Base-by-base conservation (phyloP, 2,888 invertebrate species). In the Philonicus albiceps region DNA sequence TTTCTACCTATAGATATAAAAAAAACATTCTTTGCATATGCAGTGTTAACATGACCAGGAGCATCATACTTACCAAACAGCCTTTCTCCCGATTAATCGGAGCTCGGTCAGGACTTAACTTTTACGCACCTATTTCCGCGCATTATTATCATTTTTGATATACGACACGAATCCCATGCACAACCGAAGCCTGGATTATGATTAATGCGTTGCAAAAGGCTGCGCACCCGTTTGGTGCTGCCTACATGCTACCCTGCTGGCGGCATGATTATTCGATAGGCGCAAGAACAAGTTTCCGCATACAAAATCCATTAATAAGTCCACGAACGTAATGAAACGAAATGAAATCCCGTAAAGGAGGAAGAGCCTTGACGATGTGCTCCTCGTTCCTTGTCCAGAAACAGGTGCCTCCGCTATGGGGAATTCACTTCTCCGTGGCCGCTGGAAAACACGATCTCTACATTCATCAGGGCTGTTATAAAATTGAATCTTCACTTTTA, bases 401-500 rank as follows among this genome's bases (percentile, higher is more conserved):
- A 19, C 19, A 64, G 64, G 19, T 49, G n/a, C 49, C 64, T 64
- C 11, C 22, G 11, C 64, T 2, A 19, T n/a, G n/a, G n/a, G 27
- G 43, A 76, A n/a, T 40, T 75, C 34, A 34, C 75, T 37, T 40
- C 40, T 76, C 76, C 13, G 11, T 37, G 11, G 64, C 22, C 11
- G 40, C 34, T 19, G 37, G 7, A 40, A n/a, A n/a, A 76, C 40
- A 76, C 34, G 40, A 76, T 76, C 76, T 40, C 7, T 13, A 22
- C 76, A 22, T 76, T 76, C 76, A 37, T 76, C 40, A 76, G 22
- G 22, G 31, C 74, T 34, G 31, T 74, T 74, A 34, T 40, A 37
- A 76, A 76, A 76, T 76, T 22, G 34, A 40, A 76, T 76, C 40
- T 76, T 76, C 76, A 76, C 76, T 76, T 76, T 76, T 76, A 76